Conservation (phyloP, 1,140 invertebrate genomes). For the Orchesella cincta region DNA sequence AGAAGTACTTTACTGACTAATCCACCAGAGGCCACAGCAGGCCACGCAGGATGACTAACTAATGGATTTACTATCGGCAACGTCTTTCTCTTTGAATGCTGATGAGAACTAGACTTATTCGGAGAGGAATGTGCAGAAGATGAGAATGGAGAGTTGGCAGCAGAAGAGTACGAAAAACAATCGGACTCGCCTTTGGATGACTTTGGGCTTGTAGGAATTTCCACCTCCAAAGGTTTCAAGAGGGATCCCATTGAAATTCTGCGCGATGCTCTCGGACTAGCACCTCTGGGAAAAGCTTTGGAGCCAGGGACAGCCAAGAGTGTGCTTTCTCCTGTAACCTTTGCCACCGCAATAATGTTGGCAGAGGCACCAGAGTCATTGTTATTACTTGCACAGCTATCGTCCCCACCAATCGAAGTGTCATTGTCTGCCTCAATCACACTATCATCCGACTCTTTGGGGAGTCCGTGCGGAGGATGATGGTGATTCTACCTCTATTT, state of each 20-base stretch:
- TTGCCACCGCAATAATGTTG: background rate
- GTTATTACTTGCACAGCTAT: constrained; percentile 2
- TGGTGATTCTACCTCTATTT: constrained; percentile 49
- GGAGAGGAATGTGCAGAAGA: constrained; percentile 51
- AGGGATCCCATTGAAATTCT: constrained; percentile 53
- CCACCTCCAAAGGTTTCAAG: constrained; percentile 51
- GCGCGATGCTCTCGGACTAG: constrained; percentile 51
- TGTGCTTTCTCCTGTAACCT: background rate
- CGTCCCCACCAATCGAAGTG: background rate
- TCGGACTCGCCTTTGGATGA: constrained; percentile 35
- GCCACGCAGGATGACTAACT: constrained; percentile 82
- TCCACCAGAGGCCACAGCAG: constrained; percentile 62
- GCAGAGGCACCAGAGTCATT: background rate
- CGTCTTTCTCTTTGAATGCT: constrained; percentile 61
- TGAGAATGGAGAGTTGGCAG: constrained; percentile 53
- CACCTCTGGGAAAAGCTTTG: constrained; percentile 37
- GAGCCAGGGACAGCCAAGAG: constrained; percentile 5
- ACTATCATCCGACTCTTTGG: constrained; percentile 33
- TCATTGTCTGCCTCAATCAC: constrained; percentile 25
- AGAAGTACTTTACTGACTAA: constrained; percentile 87
- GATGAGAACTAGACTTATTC: constrained; percentile 49
- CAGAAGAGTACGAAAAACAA: constrained; percentile 51
- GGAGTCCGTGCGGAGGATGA: constrained; percentile 43
- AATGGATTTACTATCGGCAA: constrained; percentile 88
- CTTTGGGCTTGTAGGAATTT: constrained; percentile 52